phyloP scores from a whole-genome alignment of 92 coral and sea anemone genomes.

The Micromussa lordhowensis region DNA sequence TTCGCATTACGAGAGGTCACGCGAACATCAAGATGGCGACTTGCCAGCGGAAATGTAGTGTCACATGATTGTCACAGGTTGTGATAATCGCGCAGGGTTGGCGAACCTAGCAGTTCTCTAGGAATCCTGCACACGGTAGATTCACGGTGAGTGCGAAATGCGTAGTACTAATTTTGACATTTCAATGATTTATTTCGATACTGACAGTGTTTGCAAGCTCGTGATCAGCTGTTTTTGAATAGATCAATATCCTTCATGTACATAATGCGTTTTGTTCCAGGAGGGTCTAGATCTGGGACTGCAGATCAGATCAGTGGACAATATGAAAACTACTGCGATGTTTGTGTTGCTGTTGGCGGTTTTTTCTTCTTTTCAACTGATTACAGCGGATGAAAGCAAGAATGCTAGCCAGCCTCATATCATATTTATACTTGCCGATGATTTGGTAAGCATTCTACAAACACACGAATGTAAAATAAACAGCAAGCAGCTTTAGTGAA shows the following conservation, averaged over 20 bases:
- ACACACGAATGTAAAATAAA: no score
- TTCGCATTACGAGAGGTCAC: no score
- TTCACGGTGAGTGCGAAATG: neutral
- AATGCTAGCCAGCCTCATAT: constrained; percentile 66
- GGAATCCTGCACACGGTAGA: neutral
- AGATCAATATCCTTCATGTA: no score
- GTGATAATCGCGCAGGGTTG: neutral
- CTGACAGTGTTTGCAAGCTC: no score
- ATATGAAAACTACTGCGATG: neutral
- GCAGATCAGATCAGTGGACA: neutral
- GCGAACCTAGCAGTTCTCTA: neutral
- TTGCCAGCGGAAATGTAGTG: neutral
- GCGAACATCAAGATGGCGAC: no score
- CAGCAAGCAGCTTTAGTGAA: neutral
- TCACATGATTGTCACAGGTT: neutral
- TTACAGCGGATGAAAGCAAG: neutral
- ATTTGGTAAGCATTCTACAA: constrained; percentile 66
- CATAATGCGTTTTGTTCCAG: neutral
- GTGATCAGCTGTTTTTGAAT: no score
- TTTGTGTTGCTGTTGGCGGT: neutral
- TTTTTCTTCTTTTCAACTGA: neutral
- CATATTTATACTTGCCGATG: constrained; percentile 79
- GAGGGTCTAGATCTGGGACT: neutral
- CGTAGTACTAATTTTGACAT: neutral
- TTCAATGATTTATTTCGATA: neutral